A percentile compares a stretch with the other conserved stretches of the same genome.
Conservation (phyloP, 2,888 invertebrate genomes). For the Epistrophe grossulariae region DNA sequence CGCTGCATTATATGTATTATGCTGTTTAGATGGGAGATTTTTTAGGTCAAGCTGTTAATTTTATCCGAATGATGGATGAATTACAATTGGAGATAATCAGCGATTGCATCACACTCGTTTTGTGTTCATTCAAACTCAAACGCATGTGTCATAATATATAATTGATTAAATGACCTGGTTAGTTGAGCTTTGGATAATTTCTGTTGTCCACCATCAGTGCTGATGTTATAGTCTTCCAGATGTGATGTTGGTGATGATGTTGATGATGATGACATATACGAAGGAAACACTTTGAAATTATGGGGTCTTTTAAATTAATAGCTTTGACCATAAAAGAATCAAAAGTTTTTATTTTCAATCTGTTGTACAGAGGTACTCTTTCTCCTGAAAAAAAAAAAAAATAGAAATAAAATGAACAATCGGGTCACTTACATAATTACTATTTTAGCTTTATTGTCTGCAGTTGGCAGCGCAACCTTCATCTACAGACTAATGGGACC, state of each 20-base stretch:
- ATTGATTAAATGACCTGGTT: constrained; percentile 52
- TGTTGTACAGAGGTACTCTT: background rate
- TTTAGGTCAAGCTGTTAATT: constrained; percentile 44
- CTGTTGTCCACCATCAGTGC: constrained; percentile 8
- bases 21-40: constrained; percentile 1
- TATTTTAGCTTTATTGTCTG: too few relatives aligned
- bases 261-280: constrained; percentile 34
- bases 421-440: background rate
- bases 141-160: constrained; percentile 50
- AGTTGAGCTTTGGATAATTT: constrained; percentile 43
- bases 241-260: background rate
- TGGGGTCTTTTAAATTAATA: constrained; percentile 11
- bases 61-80: constrained; percentile 38
- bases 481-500: too few relatives aligned
- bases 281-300: background rate
- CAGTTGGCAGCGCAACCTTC: too few relatives aligned
- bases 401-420: background rate
- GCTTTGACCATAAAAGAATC: background rate
- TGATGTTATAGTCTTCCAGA: background rate
- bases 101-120: constrained; percentile 5
- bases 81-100: constrained; percentile 35
- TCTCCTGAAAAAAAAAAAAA: background rate
- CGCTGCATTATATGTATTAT: background rate
- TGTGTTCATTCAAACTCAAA: background rate
- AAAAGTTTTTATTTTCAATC: background rate